Conservation (phyloP, 2,888 invertebrate genomes). For the Synanthedon myopaeformis region DNA sequence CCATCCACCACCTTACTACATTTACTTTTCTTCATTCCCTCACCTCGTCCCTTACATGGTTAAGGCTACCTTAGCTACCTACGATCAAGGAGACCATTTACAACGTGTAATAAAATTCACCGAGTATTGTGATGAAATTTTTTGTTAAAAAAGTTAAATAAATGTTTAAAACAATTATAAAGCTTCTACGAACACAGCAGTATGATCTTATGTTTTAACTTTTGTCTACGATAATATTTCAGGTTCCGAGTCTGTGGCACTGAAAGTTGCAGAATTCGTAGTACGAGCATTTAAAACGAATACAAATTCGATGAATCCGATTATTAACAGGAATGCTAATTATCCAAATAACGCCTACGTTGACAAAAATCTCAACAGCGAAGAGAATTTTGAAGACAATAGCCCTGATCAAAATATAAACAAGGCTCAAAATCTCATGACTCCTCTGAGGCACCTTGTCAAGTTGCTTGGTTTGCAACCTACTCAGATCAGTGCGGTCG, state of each 20-base stretch:
- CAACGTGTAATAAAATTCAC: too few relatives aligned
- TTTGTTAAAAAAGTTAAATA: too few relatives aligned
- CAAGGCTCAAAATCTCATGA: slow-evolving; percentile 68
- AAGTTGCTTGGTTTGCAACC: slow-evolving; percentile 81
- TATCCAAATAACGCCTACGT: slow-evolving; percentile 13
- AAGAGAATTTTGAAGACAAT: slow-evolving; percentile 25
- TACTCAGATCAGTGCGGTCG: slow-evolving; percentile 82
- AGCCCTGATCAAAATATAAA: slow-evolving; percentile 26
- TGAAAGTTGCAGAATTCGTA: slow-evolving; percentile 60
- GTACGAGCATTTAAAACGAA: slow-evolving; percentile 50
- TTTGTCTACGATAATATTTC: slow-evolving; percentile 11
- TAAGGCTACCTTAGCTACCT: too few relatives aligned
- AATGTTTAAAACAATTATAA: too few relatives aligned
- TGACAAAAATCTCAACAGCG: slow-evolving; percentile 16
- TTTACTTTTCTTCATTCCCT: too few relatives aligned
- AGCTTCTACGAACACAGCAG: too few relatives aligned
- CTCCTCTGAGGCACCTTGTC: slow-evolving; percentile 64
- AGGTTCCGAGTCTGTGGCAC: slow-evolving; percentile 57
- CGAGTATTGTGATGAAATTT: too few relatives aligned
- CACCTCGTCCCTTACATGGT: too few relatives aligned
- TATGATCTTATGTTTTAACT: not conserved
- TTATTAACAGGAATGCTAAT: slow-evolving; percentile 17
- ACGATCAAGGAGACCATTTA: too few relatives aligned
- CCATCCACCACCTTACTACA: too few relatives aligned
- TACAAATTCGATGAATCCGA: slow-evolving; percentile 16